Conservation (phyloP, 2,888 invertebrate species). For the Dryocosmus kuriphilus region DNA sequence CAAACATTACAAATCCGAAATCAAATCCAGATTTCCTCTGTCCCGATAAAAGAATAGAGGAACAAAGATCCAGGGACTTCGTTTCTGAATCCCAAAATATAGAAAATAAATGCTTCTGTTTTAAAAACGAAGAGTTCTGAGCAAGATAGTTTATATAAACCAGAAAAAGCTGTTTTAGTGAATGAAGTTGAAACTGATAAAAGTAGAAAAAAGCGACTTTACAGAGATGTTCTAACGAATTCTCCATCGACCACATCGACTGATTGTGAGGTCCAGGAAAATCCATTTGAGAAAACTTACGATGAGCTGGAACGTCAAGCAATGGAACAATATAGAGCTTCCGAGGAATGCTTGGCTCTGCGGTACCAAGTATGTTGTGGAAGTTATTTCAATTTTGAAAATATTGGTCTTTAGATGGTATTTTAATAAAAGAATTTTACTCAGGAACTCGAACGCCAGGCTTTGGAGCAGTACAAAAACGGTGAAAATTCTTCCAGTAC, state of each 20-base stretch:
- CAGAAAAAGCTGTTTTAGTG: not conserved
- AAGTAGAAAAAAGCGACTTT: conserved; percentile 70
- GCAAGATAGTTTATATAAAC: not conserved
- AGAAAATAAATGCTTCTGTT: conserved; percentile 54
- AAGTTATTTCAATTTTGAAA: conserved; percentile 1
- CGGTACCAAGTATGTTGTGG: conserved; percentile 67
- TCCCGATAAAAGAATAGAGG: conserved; percentile 59
- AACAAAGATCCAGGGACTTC: conserved; percentile 51
- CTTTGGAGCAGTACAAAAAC: conserved; percentile 71
- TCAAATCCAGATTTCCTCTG: conserved; percentile 61
- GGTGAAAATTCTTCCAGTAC: conserved; percentile 52
- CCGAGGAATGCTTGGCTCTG: conserved; percentile 71
- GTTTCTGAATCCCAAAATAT: conserved; percentile 58
- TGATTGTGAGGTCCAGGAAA: conserved; percentile 56
- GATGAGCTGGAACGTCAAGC: conserved; percentile 84
- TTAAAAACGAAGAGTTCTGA: conserved; percentile 38
- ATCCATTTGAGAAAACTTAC: conserved; percentile 66
- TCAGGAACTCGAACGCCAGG: conserved; percentile 73
- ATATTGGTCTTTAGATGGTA: not conserved
- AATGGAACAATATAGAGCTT: conserved; percentile 82
- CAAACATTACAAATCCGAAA: conserved; percentile 59
- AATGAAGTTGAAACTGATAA: not conserved
- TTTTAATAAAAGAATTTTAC: conserved; percentile 14
- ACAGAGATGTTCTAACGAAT: conserved; percentile 80
- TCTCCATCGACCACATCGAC: conserved; percentile 54